Base-by-base conservation (phyloP, 2,113 vertebrate species). In the Grammomys dolichurus region DNA sequence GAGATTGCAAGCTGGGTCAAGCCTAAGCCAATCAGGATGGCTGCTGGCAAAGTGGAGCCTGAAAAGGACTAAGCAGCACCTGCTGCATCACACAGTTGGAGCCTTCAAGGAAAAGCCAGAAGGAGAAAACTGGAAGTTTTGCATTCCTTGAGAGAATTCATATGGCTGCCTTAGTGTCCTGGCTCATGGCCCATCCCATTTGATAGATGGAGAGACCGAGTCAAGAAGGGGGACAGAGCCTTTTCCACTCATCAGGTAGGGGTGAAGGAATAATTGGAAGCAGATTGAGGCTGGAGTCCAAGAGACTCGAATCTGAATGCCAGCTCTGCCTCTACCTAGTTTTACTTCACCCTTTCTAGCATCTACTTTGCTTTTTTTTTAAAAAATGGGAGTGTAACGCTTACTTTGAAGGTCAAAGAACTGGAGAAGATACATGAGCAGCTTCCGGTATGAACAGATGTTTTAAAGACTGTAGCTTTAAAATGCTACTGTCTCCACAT, bases 301-400 rank as follows among this genome's bases (percentile, higher is more conserved):
- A 73, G 26, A 96, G 31, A 78, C 22, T 14, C 77, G 16, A 16
- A 31, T 95, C 94, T 78, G 81, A 40, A 89, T 40, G 28, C 13
- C 81, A 86, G 72, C 46, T 78, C 77, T 58, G 54, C 54, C 51
- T 20, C 86, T n/a, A 11, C 4, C 8, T 60, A 82, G 24, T 51
- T 92, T 85, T 89, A 94, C 93, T 92, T 95, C 1, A 19, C 19
- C 51, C 93, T 94, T 54, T 96, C 72, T 60, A 92, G 91, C 31
- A 48, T 72, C 36, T 20, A 69, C 16, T 46, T 87, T 46, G 43
- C 40, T 89, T 54, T n/a, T 75, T 48, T 48, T 48, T 48, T 48
- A 51, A 51, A 65, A 96, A 97, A 89, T 89, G 69, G 31, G 43
- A 40, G 51, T 65, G 67, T 13, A n/a, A 58, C 24, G 63, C 33